Base-by-base conservation (phyloP, 2,113 vertebrate genomes). In the Tapirus terrestris region DNA sequence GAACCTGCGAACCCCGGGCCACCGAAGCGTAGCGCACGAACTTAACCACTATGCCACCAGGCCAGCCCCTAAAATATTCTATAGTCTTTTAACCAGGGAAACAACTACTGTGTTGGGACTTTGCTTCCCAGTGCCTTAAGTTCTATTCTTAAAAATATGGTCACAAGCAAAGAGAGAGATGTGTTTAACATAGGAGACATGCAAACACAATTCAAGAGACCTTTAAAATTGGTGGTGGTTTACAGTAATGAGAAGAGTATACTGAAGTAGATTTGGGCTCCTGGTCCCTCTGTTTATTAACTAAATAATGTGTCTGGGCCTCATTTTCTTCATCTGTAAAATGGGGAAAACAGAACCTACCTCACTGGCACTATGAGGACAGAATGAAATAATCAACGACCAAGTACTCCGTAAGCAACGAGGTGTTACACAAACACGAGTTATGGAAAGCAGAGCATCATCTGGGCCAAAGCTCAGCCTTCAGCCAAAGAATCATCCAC, bases 311-410 rank as follows among this genome's bases (percentile, higher is more conserved):
- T 6, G 17, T 31, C 29, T 84, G 67, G 63, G 56, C 68, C 83
- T 96, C 83, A n/a, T 60, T 65, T 89, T 95, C 65, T 43, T 60
- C 45, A 88, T 53, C 31, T 70, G 11, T 72, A 27, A 68, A 89
- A 48, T 18, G 31, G 56, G 17, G 31, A 60, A 84, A 53, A 25
- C 9, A n/a, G n/a, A 79, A 67, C 9, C 23, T 8, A 33, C 4
- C 8, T 79, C 29, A 18, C 1, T 3, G 27, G 16, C 16, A 58
- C 7, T 31, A 8, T 8, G 39, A 56, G 36, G 61, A 60, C 36
- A 85, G 29, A 58, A 88, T 10, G 13, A 63, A 56, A 29, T 23
- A 84, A 13, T 12, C 4, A n/a, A 58, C 0, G 7, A 16, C 18
- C 20, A 43, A 4, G 43, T 3, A 27, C 43, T 51, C 27, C 6